phyloP scores from a whole-genome alignment of 2,888 invertebrate species.

The Coelopa pilipes region DNA sequence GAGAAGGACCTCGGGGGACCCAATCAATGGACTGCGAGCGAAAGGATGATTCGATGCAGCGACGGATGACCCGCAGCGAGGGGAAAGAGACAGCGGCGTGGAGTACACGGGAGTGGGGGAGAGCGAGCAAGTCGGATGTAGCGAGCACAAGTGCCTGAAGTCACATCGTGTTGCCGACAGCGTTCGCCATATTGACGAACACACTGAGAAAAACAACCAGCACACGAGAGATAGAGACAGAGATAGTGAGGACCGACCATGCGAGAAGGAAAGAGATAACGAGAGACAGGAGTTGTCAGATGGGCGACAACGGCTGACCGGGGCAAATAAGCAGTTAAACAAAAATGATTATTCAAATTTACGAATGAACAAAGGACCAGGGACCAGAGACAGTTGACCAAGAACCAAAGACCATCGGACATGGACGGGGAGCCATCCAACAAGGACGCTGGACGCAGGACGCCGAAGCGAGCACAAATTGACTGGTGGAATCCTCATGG shows the following conservation, averaged over 20 bases:
- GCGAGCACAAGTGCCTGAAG: conserved; percentile 1
- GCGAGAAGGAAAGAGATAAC: too few species aligned
- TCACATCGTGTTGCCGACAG: conserved; percentile 4
- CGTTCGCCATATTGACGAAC: not conserved
- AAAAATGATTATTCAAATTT: conserved; percentile 60
- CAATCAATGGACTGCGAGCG: conserved; percentile 14
- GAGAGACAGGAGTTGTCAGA: too few species aligned
- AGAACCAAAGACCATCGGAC: not conserved
- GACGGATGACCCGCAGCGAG: not conserved
- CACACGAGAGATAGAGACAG: too few species aligned
- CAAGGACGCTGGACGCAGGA: too few species aligned
- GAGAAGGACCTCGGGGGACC: conserved; percentile 22
- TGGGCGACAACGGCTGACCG: conserved; percentile 1
- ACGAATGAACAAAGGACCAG: conserved; percentile 36
- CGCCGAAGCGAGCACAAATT: conserved; percentile 13
- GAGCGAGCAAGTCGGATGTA: not conserved
- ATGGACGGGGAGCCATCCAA: too few species aligned
- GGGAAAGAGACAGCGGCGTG: too few species aligned
- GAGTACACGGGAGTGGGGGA: not conserved
- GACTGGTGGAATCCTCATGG: not conserved
- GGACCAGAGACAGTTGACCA: not conserved
- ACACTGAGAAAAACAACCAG: not conserved
- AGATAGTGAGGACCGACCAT: too few species aligned
- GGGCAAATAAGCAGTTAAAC: conserved; percentile 53
- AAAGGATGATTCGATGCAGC: not conserved